Base-by-base conservation (phyloP, 2,113 vertebrate species). In the Isichthys henryi region DNA sequence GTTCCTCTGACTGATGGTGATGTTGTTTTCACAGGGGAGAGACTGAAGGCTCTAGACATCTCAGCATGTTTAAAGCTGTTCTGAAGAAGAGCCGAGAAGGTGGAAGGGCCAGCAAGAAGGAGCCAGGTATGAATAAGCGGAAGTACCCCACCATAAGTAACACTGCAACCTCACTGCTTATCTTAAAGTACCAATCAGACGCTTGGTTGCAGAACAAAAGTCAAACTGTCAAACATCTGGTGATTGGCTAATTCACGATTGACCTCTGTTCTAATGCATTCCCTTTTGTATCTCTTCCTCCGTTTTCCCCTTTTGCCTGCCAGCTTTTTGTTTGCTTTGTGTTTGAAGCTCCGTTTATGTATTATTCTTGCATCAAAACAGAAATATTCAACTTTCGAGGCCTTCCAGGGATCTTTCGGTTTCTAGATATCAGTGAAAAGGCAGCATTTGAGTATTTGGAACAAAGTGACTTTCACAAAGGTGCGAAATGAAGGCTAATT, bases 31-130 rank as follows among this genome's bases (percentile, higher is more conserved):
- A 84, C 82, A 84, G 82, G 17, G 82, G 43, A 23, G 10, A 84
- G 82, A 48, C 31, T n/a, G 82, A 48, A 48, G 82, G 39, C 23
- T 48, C 39, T 48, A 70, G 82, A 48, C 45, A 48, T 84, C 82
- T 84, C 82, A 46, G 9, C 82, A 84, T 84, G 82, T 84, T 84
- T 84, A 84, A 84, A 46, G 82, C 82, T 21, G 82, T 84, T 48
- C 82, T 84, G 82, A 84, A 84, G 45, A 84, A 84, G 45, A 46
- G 82, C 39, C 21, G 82, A 46, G 82, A 84, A 21, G 82, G 82
- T 23, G 82, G 82, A n/a, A 84, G 23, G 82, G 82, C 82, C 35
- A 23, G 21, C 82, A 84, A 84, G 82, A 45, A 48, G 82, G 82
- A 84, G 8, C 45, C 82, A 84, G 82, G 82, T 84, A 23, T 48